Percentiles rank a stretch among this genome's conserved stretches.
Evolutionary conservation across 2,888 invertebrate species (phyloP).

Genomic region (Sinohyriopsis cumingii): DNA sequence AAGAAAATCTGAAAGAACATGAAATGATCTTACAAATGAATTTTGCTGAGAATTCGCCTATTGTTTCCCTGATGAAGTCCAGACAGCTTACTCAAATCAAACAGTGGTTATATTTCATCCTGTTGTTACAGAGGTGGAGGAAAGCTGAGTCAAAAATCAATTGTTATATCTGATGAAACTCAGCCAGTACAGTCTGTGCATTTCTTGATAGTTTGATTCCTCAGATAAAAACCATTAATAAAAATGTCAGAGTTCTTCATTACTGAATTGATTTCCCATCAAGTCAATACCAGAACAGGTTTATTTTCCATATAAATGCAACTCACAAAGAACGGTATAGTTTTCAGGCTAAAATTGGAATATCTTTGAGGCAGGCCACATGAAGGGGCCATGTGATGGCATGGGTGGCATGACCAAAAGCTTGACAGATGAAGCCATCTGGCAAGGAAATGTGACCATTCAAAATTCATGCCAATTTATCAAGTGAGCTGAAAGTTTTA

Average conservation of each 20-base stretch:
- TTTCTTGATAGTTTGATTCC: conserved; percentile 13
- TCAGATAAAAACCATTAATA: conserved; percentile 9
- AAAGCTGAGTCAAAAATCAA: conserved; percentile 9
- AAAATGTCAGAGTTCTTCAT: conserved; percentile 7
- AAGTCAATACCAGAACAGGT: conserved; percentile 25
- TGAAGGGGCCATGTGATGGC: conserved; percentile 13
- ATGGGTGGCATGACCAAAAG: conserved; percentile 15
- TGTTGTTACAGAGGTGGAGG: conserved; percentile 19
- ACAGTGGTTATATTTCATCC: conserved; percentile 33
- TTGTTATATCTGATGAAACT: conserved; percentile 16
- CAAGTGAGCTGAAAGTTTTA: conserved; percentile 7
- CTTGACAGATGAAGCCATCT: conserved; percentile 16
- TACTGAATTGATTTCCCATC: conserved; percentile 26
- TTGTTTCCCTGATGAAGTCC: not conserved
- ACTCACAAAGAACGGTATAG: conserved; percentile 13
- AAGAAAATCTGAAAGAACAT: conserved; percentile 25
- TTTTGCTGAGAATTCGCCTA: conserved; percentile 30
- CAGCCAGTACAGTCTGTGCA: conserved; percentile 11
- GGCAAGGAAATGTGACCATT: conserved; percentile 5
- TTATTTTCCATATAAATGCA: conserved; percentile 18
- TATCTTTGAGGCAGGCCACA: conserved; percentile 21
- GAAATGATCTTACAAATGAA: conserved; percentile 34
- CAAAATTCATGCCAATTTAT: conserved; percentile 15
- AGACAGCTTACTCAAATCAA: conserved; percentile 30
- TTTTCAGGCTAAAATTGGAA: conserved; percentile 19